These are phyloP conservation scores for Sebastes paucispinis DNA, from an alignment of 2,797 vertebrate species.

Conservation along the genomic window DNA sequence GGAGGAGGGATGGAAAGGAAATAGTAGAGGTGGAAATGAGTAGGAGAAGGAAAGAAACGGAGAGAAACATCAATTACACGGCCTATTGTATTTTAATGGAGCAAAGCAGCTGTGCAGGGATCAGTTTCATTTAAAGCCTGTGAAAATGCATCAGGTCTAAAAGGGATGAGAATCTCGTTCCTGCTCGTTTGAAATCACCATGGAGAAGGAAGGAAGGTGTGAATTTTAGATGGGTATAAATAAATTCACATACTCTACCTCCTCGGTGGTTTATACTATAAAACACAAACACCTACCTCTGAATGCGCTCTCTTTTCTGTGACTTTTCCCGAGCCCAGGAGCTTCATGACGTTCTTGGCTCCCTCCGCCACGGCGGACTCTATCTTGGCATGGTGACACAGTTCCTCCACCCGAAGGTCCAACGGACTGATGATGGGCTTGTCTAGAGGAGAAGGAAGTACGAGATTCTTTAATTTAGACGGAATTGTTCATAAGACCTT, in stretches of 20 bases:
- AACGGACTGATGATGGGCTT: conserved; percentile 95
- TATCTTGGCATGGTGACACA: conserved; percentile 96
- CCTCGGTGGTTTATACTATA: too few species aligned
- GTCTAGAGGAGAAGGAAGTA: conserved; percentile 73
- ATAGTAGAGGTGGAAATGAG: neutral
- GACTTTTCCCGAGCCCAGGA: conserved; percentile 94
- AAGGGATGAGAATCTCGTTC: neutral
- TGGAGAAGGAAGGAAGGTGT: neutral
- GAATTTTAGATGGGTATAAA: neutral
- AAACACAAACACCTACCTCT: conserved; percentile 81
- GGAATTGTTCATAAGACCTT: neutral
- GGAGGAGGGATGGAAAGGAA: neutral
- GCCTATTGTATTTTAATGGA: conserved; percentile 11
- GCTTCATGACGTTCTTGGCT: conserved; percentile 98
- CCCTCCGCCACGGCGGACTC: conserved; percentile 97
- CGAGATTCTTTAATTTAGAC: neutral
- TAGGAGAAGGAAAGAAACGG: neutral
- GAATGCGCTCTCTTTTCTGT: conserved; percentile 96
- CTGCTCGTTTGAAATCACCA: neutral
- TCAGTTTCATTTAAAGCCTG: conserved; percentile 18
- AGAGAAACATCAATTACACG: conserved; percentile 14
- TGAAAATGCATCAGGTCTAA: neutral
- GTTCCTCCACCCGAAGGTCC: conserved; percentile 95
- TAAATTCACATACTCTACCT: too few species aligned
- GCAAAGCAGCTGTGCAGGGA: neutral